A percentile compares a stretch with the other conserved stretches of the same genome.
phyloP scores from a whole-genome alignment of 2,888 invertebrate species.

The Bugulina stolonifera region DNA sequence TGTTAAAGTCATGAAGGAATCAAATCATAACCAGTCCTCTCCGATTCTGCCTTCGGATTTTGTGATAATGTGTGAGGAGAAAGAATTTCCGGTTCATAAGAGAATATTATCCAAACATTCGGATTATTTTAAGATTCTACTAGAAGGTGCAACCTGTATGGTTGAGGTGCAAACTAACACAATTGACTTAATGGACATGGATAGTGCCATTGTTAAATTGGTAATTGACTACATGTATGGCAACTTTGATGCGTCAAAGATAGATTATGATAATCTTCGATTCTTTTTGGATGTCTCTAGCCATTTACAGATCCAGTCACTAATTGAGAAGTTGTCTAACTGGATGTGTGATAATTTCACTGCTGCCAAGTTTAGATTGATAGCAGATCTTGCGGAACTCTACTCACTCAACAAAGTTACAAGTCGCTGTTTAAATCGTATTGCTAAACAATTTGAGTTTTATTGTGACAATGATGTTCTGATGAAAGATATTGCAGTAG shows the following conservation, averaged over 20 bases:
- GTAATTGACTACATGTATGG: background rate
- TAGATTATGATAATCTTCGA: background rate
- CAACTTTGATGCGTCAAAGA: background rate
- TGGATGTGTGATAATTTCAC: background rate
- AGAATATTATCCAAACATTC: conserved; percentile 11
- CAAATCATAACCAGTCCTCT: too few relatives aligned
- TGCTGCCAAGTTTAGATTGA: background rate
- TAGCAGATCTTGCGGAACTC: background rate
- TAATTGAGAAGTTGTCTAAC: background rate
- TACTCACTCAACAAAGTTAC: background rate
- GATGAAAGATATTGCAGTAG: background rate
- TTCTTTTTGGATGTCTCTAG: background rate
- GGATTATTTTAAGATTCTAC: conserved; percentile 7
- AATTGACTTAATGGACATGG: background rate
- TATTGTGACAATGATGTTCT: background rate
- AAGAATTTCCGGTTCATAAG: background rate
- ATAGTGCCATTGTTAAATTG: background rate
- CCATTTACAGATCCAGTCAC: background rate
- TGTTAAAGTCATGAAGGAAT: too few relatives aligned
- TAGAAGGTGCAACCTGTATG: conserved; percentile 10
- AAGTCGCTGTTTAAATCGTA: background rate
- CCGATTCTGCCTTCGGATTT: too few relatives aligned
- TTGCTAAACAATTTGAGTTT: background rate
- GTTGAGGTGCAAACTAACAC: background rate
- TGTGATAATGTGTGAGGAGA: background rate